A percentile compares a stretch with the other conserved stretches of the same genome.
These are phyloP conservation scores for Drosophila triauraria DNA, from an alignment of 1,140 invertebrate genomes.

Conservation along the genomic window DNA sequence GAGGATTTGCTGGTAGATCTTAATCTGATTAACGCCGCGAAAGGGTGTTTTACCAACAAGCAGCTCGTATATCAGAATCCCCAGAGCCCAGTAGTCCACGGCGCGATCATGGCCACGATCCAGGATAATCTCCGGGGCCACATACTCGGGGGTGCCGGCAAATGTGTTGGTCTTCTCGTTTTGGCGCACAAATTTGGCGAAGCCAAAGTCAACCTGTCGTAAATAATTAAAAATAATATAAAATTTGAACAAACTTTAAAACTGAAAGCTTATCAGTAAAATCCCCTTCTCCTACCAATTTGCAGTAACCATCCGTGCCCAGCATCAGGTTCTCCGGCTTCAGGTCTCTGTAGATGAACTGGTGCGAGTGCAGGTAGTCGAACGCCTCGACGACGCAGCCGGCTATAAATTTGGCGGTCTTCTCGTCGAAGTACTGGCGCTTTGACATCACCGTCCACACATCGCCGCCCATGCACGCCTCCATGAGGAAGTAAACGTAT, in stretches of 20 bases:
- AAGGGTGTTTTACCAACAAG: conserved; percentile 98
- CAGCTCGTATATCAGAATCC: conserved; percentile 96
- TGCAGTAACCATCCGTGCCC: conserved; percentile 94
- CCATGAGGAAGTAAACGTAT: conserved; percentile 98
- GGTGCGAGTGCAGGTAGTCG: conserved; percentile 93
- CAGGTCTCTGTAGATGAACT: conserved; percentile 96
- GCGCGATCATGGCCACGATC: conserved; percentile 96
- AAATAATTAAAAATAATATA: conserved; percentile 23
- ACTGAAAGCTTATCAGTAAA: neutral
- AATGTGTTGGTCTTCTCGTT: conserved; percentile 98
- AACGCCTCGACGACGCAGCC: conserved; percentile 97
- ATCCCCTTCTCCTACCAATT: conserved; percentile 88
- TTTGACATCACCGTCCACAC: conserved; percentile 97
- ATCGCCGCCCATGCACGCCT: conserved; percentile 98
- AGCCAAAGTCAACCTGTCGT: conserved; percentile 97
- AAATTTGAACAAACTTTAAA: neutral
- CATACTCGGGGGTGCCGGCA: conserved; percentile 95
- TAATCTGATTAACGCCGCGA: conserved; percentile 95
- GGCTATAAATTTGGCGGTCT: conserved; percentile 94
- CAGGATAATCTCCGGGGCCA: conserved; percentile 97
- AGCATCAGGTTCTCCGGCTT: conserved; percentile 98
- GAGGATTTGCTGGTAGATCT: conserved; percentile 97
- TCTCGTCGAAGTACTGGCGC: conserved; percentile 93
- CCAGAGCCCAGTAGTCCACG: conserved; percentile 98
- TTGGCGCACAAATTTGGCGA: conserved; percentile 94